Conservation (phyloP, 1,140 invertebrate genomes). For the Polypedilum pembai region DNA sequence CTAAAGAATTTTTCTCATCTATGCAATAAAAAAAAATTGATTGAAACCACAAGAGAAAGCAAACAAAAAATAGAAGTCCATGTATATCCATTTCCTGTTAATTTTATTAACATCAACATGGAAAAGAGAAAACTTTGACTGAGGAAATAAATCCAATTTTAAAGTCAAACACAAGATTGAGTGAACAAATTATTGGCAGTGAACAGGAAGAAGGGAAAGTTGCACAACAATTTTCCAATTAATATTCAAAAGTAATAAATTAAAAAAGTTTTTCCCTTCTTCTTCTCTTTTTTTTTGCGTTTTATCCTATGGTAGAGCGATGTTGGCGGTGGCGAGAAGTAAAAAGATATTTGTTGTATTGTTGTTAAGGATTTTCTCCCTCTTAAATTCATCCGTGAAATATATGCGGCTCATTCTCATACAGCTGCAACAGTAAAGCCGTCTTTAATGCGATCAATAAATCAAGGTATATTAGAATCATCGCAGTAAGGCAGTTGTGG, state of each 20-base stretch:
- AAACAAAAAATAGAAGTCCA: no score
- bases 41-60: no score
- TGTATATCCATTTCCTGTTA: no score
- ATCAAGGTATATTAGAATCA: constrained; percentile 7
- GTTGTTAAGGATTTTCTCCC: background rate
- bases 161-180: constrained; percentile 24
- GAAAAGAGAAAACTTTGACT: no score
- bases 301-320: background rate
- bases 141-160: constrained; percentile 19
- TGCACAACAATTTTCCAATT: constrained; percentile 27
- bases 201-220: background rate
- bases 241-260: constrained; percentile 28
- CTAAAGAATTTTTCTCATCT: no score
- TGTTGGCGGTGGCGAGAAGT: background rate
- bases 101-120: no score
- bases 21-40: no score
- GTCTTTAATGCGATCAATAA: constrained; percentile 12
- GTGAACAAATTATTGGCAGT: constrained; percentile 17
- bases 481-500: background rate
- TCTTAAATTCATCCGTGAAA: background rate
- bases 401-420: background rate
- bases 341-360: constrained; percentile 3
- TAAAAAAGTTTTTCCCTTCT: constrained; percentile 20
- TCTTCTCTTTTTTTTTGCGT: background rate
- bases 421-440: background rate